phyloP scores from a whole-genome alignment of 2,113 vertebrate species.

The Eclectus roratus region DNA sequence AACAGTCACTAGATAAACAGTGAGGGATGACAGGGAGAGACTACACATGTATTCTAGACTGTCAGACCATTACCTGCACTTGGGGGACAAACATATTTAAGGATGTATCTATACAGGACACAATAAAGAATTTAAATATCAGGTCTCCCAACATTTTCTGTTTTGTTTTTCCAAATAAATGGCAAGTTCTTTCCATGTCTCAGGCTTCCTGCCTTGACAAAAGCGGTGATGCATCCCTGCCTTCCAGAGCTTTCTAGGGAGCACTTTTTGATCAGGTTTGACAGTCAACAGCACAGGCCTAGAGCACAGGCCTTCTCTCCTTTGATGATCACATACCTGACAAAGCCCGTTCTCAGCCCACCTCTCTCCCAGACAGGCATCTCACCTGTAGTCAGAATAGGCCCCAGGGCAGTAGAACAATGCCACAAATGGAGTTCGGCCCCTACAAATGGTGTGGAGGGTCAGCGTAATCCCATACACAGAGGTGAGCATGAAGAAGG shows the following conservation, averaged over 20 bases:
- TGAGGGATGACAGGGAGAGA: not conserved
- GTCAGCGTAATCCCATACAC: constrained; percentile 90
- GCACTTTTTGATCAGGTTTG: not conserved
- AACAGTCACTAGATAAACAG: not conserved
- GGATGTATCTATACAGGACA: not conserved
- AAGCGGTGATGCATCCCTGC: not conserved
- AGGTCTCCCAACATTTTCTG: not conserved
- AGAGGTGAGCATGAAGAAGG: constrained; percentile 89
- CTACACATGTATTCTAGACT: not conserved
- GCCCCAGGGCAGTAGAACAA: constrained; percentile 93
- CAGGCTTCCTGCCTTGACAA: not conserved
- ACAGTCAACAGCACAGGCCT: not conserved
- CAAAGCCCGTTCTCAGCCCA: not conserved
- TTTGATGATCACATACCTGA: not conserved
- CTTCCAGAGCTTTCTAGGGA: not conserved
- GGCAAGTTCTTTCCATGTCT: not conserved
- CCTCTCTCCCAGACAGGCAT: not conserved
- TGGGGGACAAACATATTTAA: not conserved
- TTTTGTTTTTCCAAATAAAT: not conserved
- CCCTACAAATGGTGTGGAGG: constrained; percentile 84
- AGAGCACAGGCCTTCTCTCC: not conserved
- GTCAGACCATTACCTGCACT: not conserved
- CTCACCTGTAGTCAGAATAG: constrained; percentile 91
- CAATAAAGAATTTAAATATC: not conserved
- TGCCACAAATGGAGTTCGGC: constrained; percentile 77